Evolutionary conservation across 2,113 vertebrate species (phyloP), one percentile per base, ranked within the genome.

Genomic region (Protobothrops mucrosquamatus): DNA sequence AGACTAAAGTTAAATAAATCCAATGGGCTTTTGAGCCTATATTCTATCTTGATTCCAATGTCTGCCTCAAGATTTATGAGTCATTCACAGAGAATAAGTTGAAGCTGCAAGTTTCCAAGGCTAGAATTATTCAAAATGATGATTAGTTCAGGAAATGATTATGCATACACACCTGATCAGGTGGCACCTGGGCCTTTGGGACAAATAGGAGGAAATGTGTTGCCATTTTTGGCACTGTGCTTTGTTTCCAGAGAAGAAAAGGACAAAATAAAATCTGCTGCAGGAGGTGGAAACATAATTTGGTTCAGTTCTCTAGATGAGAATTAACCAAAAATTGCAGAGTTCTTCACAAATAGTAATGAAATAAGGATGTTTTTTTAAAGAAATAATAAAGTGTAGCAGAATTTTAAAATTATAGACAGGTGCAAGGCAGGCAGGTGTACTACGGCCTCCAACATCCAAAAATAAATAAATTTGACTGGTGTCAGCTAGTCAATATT

Each of bases 91-190:
- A 97, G 98, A 99, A 98, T 98, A 97, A 98, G 98, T 99, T 98
- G 98, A 99, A 98, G 97, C 97, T 98, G 98, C 98, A 98, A 97
- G 98, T 98, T 98, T 99, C 46, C 98, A 96, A 97, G 92, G 97
- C 98, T 97, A 96, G 98, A 98, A 99, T 99, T 99, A 99, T 99
- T 99, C 98, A 99, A 99, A 99, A 98, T 97, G 98, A 98, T 97
- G 98, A 98, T 99, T 99, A 99, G 99, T 99, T 99, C 98, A 98
- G 98, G 98, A 97, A 98, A 97, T 97, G 98, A 99, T 99, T 99
- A 99, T 99, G 98, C 98, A 99, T 98, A 98, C 98, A 98, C 98
- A 99, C 98, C 99, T 99, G 99, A 99, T 99, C 98, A 98, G 98
- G 97, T 98, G 98, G 99, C 99, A 99, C 98, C 98, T 97, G 97